phyloP scores from a whole-genome alignment of 2,797 vertebrate genomes.

The Gadopsis bispinosus region DNA sequence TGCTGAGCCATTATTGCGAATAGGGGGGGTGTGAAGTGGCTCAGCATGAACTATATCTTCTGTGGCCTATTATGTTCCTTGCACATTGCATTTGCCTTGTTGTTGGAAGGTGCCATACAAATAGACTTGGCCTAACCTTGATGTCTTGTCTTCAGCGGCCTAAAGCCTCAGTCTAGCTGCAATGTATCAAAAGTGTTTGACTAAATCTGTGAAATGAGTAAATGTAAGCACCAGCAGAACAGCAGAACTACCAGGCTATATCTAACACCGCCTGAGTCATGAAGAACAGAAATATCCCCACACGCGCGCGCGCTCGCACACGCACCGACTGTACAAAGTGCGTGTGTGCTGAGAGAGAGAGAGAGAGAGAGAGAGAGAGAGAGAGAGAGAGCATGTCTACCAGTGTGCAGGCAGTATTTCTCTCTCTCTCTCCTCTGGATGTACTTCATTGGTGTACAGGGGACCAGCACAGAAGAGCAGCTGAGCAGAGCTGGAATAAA shows the following conservation, averaged over 20 bases:
- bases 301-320: too few relatives aligned
- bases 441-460: slow-evolving; percentile 15
- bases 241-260: not conserved
- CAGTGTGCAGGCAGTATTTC: not conserved
- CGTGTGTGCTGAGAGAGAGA: not conserved
- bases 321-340: not conserved
- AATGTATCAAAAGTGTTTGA: too few relatives aligned
- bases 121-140: not conserved
- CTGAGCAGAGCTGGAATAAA: slow-evolving; percentile 47
- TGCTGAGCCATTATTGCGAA: not conserved
- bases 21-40: not conserved
- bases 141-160: not conserved
- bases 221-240: not conserved
- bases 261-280: slow-evolving; percentile 23
- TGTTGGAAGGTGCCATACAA: not conserved
- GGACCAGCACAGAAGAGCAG: slow-evolving; percentile 10
- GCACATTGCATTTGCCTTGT: not conserved
- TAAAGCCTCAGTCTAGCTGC: not conserved
- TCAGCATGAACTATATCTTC: not conserved
- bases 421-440: slow-evolving; percentile 18
- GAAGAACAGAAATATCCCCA: slow-evolving; percentile 34
- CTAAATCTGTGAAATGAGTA: too few relatives aligned
- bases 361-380: not conserved
- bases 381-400: not conserved
- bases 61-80: too few relatives aligned